Base-by-base conservation (phyloP, 2,113 vertebrate genomes). In the Nycticryphes semicollaris region DNA sequence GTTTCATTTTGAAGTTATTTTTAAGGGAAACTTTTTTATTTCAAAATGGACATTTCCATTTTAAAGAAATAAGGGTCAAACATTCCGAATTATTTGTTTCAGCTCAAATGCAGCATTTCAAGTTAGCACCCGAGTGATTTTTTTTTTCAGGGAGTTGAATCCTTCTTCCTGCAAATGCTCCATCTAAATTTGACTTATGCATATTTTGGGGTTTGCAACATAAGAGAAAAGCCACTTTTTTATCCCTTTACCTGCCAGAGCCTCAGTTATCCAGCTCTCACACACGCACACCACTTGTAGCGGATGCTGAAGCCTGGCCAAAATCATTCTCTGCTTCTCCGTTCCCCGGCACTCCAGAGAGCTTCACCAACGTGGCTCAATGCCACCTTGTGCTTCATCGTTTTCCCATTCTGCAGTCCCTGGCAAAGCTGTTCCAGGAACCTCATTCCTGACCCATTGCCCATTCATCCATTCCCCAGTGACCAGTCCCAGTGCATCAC, bases 221-320 rank as follows among this genome's bases (percentile, higher is more conserved):
- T 53, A 79, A 93, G 30, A 24, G 84, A 93, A 91, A 91, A 91
- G 35, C 69, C 86, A 41, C 33, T 84, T 89, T 92, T 90, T 81
- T 87, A 87, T 92, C 25, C 73, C 17, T 89, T 66, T 63, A 84
- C 89, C 84, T 96, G 94, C 89, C 95, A 95, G 76, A 91, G 64
- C 81, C 69, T 80, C 0, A 0, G 83, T 92, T 93, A 87, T 94
- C 94, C 96, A 91, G 62, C 89, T 62, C 84, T 94, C 90, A 72
- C 92, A 93, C 86, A 90, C 75, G 86, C 73, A 93, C 73, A 47
- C 35, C 56, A 30, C 62, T 92, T 90, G 27, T n/a, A 56, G 89
- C 3, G 1, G 74, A 62, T 66, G 62, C 77, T 95, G 90, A 93
- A 91, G 51, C 50, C 69, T 62, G 81, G 86, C 95, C 95, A 95